Evolutionary conservation across 64 coral and sea anemone species (phyloP).

Genomic region (Cladopsammia gracilis): DNA sequence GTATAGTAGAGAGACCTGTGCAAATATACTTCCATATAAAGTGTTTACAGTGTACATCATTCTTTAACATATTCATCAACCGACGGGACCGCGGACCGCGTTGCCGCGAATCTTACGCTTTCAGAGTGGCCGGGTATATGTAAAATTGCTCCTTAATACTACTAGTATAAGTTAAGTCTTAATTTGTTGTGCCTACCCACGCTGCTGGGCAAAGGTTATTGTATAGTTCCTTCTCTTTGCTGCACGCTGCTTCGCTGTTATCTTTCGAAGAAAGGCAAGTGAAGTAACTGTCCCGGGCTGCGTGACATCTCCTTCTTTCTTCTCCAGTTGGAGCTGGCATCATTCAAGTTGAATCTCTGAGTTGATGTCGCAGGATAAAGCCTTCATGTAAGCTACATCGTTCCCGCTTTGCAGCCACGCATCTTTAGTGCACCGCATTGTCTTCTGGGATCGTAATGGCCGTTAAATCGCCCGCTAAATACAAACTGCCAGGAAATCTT

Average conservation of each 20-base stretch:
- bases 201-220: conserved; percentile 68
- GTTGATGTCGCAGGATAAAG: too few species aligned
- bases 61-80: too few species aligned
- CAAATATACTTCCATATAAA: too few species aligned
- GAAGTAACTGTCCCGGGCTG: conserved; percentile 91
- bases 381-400: neutral
- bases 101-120: too few species aligned
- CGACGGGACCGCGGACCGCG: too few species aligned
- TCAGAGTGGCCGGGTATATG: too few species aligned
- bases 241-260: conserved; percentile 68
- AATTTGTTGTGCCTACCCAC: conserved; percentile 80
- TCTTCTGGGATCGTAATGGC: conserved; percentile 91
- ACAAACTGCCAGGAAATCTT: conserved; percentile 51
- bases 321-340: conserved; percentile 94
- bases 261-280: conserved; percentile 66
- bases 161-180: too few species aligned
- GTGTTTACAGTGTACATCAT: too few species aligned
- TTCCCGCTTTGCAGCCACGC: neutral
- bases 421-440: conserved; percentile 40
- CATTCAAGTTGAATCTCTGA: too few species aligned
- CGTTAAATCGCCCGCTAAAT: conserved; percentile 96
- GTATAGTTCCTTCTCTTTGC: conserved; percentile 76
- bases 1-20: too few species aligned
- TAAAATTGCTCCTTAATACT: too few species aligned
- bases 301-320: conserved; percentile 84